A percentile compares a stretch with the other conserved stretches of the same genome.
phyloP scores from a whole-genome alignment of 1,140 invertebrate species.

The Homarus americanus region DNA sequence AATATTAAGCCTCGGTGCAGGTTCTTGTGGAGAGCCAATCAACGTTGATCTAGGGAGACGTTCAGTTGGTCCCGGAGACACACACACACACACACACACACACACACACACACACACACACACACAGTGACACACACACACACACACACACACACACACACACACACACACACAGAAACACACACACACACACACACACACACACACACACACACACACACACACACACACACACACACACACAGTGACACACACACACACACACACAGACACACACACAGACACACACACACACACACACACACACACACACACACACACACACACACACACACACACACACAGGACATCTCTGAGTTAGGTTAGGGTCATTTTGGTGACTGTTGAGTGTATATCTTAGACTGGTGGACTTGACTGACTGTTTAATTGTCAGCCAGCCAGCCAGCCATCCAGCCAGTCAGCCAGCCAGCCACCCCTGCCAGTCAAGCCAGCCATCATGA shows the following conservation, averaged over 20 bases:
- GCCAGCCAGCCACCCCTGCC: too few species aligned
- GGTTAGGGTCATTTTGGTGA: too few species aligned
- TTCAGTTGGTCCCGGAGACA: neutral
- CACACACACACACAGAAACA: neutral
- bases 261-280: neutral
- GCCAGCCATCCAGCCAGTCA: too few species aligned
- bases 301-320: neutral
- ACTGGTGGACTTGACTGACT: too few species aligned
- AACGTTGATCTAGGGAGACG: too few species aligned
- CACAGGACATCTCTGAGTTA: too few species aligned
- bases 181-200: neutral
- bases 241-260: neutral
- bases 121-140: neutral
- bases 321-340: too few species aligned
- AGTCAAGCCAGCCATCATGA: too few species aligned
- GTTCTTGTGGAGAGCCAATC: too few species aligned
- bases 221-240: conserved; percentile 3
- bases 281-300: neutral
- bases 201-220: neutral
- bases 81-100: neutral
- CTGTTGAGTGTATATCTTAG: too few species aligned
- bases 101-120: neutral
- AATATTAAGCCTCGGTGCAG: too few species aligned
- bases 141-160: neutral
- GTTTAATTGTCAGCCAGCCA: too few species aligned